Percentiles rank a stretch among this genome's conserved stretches.
Evolutionary conservation across 2,797 vertebrate species (phyloP).

Genomic region (Catamblyrhynchus diadema): DNA sequence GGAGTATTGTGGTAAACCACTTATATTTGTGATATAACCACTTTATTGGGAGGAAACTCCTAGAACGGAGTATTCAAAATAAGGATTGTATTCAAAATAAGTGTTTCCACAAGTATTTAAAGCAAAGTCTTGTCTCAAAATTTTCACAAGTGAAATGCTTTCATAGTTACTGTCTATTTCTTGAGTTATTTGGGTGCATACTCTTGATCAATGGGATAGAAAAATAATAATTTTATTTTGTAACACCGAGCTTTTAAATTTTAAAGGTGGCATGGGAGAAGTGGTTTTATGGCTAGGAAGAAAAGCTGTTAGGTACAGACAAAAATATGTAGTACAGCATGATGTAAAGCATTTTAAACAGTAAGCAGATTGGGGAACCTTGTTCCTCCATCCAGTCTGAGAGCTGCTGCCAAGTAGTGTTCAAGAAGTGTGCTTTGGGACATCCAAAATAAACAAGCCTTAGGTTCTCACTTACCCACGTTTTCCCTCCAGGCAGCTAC

Average conservation of each 20-base stretch:
- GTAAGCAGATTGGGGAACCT: not conserved
- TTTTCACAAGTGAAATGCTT: not conserved
- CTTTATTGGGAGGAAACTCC: not conserved
- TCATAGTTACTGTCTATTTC: not conserved
- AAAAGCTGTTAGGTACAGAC: not conserved
- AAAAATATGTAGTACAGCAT: not conserved
- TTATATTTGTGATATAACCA: not conserved
- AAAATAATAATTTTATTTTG: not conserved
- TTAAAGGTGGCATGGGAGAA: not conserved
- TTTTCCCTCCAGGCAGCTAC: conserved; percentile 88
- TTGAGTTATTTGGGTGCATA: not conserved
- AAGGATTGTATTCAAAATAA: not conserved
- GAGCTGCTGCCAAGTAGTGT: not conserved
- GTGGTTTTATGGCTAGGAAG: not conserved
- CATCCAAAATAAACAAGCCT: not conserved
- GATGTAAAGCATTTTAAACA: not conserved
- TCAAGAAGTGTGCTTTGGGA: not conserved
- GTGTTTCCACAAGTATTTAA: not conserved
- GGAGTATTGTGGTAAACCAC: conserved; percentile 4
- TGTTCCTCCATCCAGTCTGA: not conserved
- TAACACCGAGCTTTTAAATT: not conserved
- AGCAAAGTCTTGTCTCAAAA: not conserved
- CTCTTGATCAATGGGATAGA: not conserved
- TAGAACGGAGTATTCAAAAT: not conserved
- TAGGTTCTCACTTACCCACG: not conserved